Evolutionary conservation across 1,140 invertebrate genomes (phyloP), one percentile per base, ranked within the genome.

Genomic region (Hycleus phaleratus): DNA sequence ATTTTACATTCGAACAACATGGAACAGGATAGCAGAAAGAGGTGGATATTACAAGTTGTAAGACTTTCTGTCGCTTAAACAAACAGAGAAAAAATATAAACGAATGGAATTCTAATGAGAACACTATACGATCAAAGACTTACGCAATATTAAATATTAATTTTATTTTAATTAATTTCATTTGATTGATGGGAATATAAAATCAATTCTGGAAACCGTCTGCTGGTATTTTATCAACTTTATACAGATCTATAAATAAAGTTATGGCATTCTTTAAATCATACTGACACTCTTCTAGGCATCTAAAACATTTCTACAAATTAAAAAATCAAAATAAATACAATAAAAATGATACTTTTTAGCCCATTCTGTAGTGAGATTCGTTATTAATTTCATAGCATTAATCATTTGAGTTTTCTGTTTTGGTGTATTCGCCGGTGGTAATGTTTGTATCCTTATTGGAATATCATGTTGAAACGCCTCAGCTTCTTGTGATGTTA

Each of bases 271-370:
- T 81, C 61, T 90, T 81, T 60, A 84, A 86, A 70, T 93, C 83
- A 88, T 89, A 95, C n/a, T 82, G 78, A 11, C 88, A 90, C 71
- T 95, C 87, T 75, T 88, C 82, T 25, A 96, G 75, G 69, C 91
- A 95, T 71, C 89, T 93, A 63, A 78, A 80, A 61, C n/a, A 57
- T 68, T 32, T 32, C 18, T 18, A 18, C 18, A 18, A 64, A 60
- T 64, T 18, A 18, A 45, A 56, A 38, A 53, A 63, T 53, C 38
- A 18, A 51, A 43, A 58, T 26, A 47, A 49, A 54, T 52, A 44
- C 54, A 43, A 32, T 54, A 4, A 54, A 52, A 56, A 43, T 75
- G 82, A 79, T 72, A 90, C 88, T 89, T 88, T 60, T 79, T 76
- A 45, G 89, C 86, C 86, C 88, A 94, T 11, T 85, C 79, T 1